These are phyloP conservation scores for Gymnoscopelus braueri DNA, from an alignment of 2,797 vertebrate species.

Conservation along the genomic window DNA sequence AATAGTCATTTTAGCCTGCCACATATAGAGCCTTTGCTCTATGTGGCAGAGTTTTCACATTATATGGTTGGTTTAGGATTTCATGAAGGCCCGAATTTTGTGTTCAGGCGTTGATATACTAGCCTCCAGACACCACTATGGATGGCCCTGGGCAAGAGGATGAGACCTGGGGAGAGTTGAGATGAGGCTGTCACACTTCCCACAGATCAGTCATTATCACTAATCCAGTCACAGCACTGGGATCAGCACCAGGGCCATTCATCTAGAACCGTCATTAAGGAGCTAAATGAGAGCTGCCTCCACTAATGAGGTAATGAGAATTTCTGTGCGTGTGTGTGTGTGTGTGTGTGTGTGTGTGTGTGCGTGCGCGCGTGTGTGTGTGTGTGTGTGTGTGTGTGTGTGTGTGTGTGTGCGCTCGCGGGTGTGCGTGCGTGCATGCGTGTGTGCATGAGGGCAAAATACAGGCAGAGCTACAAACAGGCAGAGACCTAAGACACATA, in stretches of 20 bases:
- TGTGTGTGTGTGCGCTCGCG: background rate
- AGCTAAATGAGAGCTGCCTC: conserved; percentile 82
- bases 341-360: conserved; percentile 27
- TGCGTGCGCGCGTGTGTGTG: conserved; percentile 9
- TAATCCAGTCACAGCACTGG: conserved; percentile 82
- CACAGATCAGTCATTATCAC: conserved; percentile 81
- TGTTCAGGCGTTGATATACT: conserved; percentile 44
- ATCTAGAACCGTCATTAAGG: conserved; percentile 82
- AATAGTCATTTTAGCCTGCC: no score
- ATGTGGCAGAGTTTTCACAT: background rate
- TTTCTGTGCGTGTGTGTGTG: conserved; percentile 54
- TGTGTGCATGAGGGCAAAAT: conserved; percentile 16
- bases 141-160: conserved; percentile 64
- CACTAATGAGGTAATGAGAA: conserved; percentile 82
- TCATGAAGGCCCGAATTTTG: background rate
- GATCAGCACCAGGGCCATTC: conserved; percentile 77
- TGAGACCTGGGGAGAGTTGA: conserved; percentile 82
- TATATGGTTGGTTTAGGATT: background rate
- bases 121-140: conserved; percentile 63
- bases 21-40: no score
- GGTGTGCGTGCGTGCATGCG: no score
- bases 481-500: background rate
- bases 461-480: background rate
- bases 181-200: conserved; percentile 82
- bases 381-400: conserved; percentile 14